Evolutionary conservation across 2,113 vertebrate genomes (phyloP).

Genomic region (Ondatra zibethicus): DNA sequence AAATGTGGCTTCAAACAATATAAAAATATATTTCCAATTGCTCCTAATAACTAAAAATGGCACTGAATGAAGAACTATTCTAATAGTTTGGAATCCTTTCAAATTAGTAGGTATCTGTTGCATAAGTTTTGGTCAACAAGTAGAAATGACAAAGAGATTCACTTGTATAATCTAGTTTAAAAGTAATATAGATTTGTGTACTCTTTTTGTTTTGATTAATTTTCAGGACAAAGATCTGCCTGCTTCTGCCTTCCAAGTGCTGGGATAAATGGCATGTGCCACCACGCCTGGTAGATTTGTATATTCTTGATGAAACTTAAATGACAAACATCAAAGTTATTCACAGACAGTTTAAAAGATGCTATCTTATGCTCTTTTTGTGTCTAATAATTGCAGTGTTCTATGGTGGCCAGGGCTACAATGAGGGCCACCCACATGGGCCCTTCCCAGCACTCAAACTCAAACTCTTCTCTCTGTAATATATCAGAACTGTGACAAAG

Average conservation of each 20-base stretch:
- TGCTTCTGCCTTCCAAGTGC: neutral
- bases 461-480: neutral
- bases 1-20: constrained; percentile 6
- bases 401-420: neutral
- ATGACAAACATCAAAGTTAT: constrained; percentile 35
- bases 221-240: neutral
- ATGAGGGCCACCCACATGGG: neutral
- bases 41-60: constrained; percentile 9
- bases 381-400: neutral
- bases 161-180: neutral
- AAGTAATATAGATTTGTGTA: neutral
- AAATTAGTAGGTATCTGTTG: neutral
- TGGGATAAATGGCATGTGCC: neutral
- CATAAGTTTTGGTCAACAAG: neutral
- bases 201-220: neutral
- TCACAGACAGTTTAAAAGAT: neutral
- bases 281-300: neutral
- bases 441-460: constrained; percentile 18
- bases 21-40: neutral
- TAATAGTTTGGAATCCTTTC: neutral
- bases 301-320: constrained; percentile 1
- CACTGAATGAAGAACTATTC: neutral
- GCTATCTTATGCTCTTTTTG: neutral
- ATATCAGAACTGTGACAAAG: neutral
- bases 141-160: neutral